Evolutionary conservation across 1,140 invertebrate genomes (phyloP).

Genomic region (Trachymyrmex septentrionalis): DNA sequence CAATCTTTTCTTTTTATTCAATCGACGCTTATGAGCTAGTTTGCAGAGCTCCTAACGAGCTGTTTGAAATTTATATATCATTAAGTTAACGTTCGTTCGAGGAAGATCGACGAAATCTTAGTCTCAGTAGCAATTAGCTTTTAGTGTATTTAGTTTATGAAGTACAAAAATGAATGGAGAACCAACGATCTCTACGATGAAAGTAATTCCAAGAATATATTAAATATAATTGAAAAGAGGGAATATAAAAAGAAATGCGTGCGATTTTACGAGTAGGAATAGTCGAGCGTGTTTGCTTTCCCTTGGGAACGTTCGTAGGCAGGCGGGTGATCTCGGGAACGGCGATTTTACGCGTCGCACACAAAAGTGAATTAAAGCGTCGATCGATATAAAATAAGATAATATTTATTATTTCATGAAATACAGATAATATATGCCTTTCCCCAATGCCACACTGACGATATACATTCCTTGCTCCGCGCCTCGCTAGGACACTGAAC

Average conservation of each 20-base stretch:
- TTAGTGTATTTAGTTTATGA: slow-evolving; percentile 56
- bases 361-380: slow-evolving; percentile 68
- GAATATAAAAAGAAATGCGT: slow-evolving; percentile 27
- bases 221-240: slow-evolving; percentile 45
- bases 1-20: background rate
- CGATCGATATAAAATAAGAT: slow-evolving; percentile 76
- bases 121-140: slow-evolving; percentile 1
- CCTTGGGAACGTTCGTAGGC: slow-evolving; percentile 40
- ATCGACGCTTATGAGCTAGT: background rate
- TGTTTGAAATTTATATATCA: background rate
- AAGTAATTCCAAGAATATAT: slow-evolving; percentile 51
- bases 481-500: slow-evolving; percentile 66
- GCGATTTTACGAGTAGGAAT: background rate
- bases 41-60: background rate
- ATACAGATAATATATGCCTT: slow-evolving; percentile 74
- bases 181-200: slow-evolving; percentile 51
- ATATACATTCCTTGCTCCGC: slow-evolving; percentile 53
- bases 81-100: slow-evolving; percentile 18
- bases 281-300: slow-evolving; percentile 61
- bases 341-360: slow-evolving; percentile 23
- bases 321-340: background rate
- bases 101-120: slow-evolving; percentile 41
- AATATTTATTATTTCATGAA: slow-evolving; percentile 77
- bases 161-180: slow-evolving; percentile 52
- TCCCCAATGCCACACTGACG: slow-evolving; percentile 64